Percentiles rank a stretch among this genome's conserved stretches.
Evolutionary conservation across 2,888 invertebrate species (phyloP).

Genomic region (Drosophila pullipes): DNA sequence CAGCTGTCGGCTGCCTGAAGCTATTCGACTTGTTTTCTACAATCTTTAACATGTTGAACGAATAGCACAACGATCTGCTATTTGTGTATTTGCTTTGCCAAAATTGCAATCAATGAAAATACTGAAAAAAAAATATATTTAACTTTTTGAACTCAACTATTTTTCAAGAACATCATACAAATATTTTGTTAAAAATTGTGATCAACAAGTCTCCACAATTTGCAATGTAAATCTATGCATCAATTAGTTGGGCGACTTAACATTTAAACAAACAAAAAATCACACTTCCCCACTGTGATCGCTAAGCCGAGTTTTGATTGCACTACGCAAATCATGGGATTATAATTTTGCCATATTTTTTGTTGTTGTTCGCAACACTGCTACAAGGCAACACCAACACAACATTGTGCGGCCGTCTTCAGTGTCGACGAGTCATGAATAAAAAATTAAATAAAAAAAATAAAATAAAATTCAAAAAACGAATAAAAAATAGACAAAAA

Average conservation of each 20-base stretch:
- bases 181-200: not conserved
- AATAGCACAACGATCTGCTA: conserved; percentile 22
- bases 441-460: conserved; percentile 51
- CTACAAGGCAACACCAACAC: conserved; percentile 61
- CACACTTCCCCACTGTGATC: conserved; percentile 19
- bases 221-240: conserved; percentile 1
- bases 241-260: conserved; percentile 3
- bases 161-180: not conserved
- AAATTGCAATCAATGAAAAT: conserved; percentile 40
- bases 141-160: too few species aligned
- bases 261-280: not conserved
- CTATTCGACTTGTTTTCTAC: conserved; percentile 48
- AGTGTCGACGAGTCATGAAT: conserved; percentile 78
- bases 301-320: conserved; percentile 47
- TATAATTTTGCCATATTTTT: conserved; percentile 28
- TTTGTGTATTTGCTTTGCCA: conserved; percentile 19
- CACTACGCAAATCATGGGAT: conserved; percentile 54
- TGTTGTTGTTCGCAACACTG: conserved; percentile 23
- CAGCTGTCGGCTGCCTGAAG: conserved; percentile 36
- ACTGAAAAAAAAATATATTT: not conserved
- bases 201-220: not conserved
- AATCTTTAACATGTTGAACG: conserved; percentile 24
- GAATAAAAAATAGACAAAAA: conserved; percentile 57
- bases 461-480: conserved; percentile 5
- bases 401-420: conserved; percentile 61